A percentile compares a stretch with the other conserved stretches of the same genome.
phyloP scores from a whole-genome alignment of 2,888 invertebrate genomes.

The Synanthedon myopaeformis region DNA sequence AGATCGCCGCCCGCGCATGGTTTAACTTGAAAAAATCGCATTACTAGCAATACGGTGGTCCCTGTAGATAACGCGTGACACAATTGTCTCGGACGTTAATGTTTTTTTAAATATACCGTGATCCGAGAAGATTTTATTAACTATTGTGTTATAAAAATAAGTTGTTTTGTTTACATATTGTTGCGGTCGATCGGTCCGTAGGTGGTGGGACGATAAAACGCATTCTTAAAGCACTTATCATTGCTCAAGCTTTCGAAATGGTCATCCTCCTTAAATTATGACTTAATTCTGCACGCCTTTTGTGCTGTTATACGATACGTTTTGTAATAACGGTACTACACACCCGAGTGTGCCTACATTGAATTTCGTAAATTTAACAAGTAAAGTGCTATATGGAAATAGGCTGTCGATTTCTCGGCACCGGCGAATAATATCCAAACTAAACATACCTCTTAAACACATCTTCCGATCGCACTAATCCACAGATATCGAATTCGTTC shows the following conservation, averaged over 20 bases:
- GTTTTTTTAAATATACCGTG: constrained; percentile 9
- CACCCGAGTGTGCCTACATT: constrained; percentile 17
- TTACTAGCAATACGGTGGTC: constrained; percentile 31
- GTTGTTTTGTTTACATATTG: constrained; percentile 15
- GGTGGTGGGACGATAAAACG: constrained; percentile 51
- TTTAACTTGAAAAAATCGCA: constrained; percentile 48
- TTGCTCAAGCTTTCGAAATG: constrained; percentile 51
- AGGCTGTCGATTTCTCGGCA: neutral
- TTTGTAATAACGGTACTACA: constrained; percentile 38
- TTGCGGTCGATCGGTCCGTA: constrained; percentile 52
- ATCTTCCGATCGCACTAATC: neutral
- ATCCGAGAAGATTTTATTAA: neutral
- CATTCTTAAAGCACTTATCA: constrained; percentile 28
- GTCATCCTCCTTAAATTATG: constrained; percentile 56
- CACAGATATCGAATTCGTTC: neutral
- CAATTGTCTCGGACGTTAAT: constrained; percentile 33
- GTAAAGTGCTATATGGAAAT: neutral
- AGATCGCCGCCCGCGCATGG: constrained; percentile 50
- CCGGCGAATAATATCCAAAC: neutral
- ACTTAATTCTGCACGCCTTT: constrained; percentile 57
- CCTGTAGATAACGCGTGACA: constrained; percentile 20
- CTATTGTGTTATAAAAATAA: neutral
- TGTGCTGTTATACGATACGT: constrained; percentile 42
- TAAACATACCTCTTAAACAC: neutral
- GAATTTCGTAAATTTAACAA: constrained; percentile 7